Evolutionary conservation across 64 coral and sea anemone genomes (phyloP).

Genomic region (Orbicella faveolata): DNA sequence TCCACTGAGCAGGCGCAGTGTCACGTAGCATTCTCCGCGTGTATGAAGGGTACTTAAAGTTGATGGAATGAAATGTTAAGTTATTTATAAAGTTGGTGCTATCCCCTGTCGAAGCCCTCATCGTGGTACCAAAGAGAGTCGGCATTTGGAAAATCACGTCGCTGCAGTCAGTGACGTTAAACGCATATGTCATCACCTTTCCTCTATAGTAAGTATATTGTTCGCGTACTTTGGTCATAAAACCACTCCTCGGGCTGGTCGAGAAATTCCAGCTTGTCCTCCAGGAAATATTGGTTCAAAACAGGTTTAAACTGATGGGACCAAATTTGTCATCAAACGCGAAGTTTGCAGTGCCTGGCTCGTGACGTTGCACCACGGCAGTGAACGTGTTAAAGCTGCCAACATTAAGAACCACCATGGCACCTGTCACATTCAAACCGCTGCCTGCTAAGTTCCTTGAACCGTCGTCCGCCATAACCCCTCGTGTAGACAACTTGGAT

Average conservation of each 20-base stretch:
- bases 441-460: conserved; percentile 73
- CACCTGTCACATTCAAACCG: conserved; percentile 58
- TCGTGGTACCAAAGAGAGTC: conserved; percentile 53
- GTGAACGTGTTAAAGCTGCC: conserved; percentile 82
- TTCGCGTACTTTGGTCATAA: conserved; percentile 46
- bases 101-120: neutral
- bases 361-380: conserved; percentile 40
- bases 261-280: conserved; percentile 79
- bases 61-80: conserved; percentile 35
- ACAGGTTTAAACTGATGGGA: conserved; percentile 39
- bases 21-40: conserved; percentile 32
- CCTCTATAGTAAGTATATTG: conserved; percentile 69
- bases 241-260: conserved; percentile 78
- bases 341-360: conserved; percentile 20
- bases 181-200: conserved; percentile 72
- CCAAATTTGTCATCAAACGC: conserved; percentile 74
- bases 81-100: conserved; percentile 14
- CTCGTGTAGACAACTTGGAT: conserved; percentile 36
- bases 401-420: conserved; percentile 84
- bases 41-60: conserved; percentile 49
- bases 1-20: conserved; percentile 30
- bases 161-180: conserved; percentile 23
- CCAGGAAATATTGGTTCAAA: conserved; percentile 75
- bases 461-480: conserved; percentile 73
- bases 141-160: conserved; percentile 27